Base-by-base conservation (phyloP, 2,113 vertebrate genomes). In the Apistogramma diplotaenia region DNA sequence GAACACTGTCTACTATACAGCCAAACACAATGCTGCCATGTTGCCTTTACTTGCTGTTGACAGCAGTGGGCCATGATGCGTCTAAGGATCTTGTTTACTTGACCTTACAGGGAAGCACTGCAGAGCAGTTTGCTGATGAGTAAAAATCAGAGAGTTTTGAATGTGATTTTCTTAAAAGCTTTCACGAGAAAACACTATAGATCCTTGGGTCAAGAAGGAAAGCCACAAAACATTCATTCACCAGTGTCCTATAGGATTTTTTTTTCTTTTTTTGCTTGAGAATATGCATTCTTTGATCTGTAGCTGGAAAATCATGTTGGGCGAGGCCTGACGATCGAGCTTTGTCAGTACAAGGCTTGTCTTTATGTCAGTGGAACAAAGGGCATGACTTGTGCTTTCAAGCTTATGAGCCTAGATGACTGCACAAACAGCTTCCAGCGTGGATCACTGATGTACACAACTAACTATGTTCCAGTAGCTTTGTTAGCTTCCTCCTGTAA, bases 291-390 rank as follows among this genome's bases (percentile, higher is more conserved):
- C 78, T 56, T 82, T 29, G 53, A 54, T 75, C 76, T 84, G 77
- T 81, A 15, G 18, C 37, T 61, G 65, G 4, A 49, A 49, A 78
- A 15, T 78, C 3, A 40, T 74, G 53, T 65, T 31, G 29, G 43
- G 57, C 12, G 6, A 46, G 19, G 85, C 85, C 82, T 33, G 31
- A 23, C 78, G 87, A 78, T 67, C 57, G 3, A 81, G 81, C 59
- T 86, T 88, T 40, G 23, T 80, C 59, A 51, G 49, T 23, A 87
- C 81, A 89, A 87, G n/a, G 83, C 27, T 6, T 55, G 13, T 82
- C 78, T 78, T 91, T 91, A 82, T 87, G 37, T 74, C 74, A 60
- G 19, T 21, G 61, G 60, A 82, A 27, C 7, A 1, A 60, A 84
- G 21, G 55, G 43, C 76, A 73, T 67, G 33, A 73, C 76, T 78